Percentiles rank a stretch among this genome's conserved stretches.
Evolutionary conservation across 2,888 invertebrate species (phyloP).

Genomic region (Drosophila cognata): DNA sequence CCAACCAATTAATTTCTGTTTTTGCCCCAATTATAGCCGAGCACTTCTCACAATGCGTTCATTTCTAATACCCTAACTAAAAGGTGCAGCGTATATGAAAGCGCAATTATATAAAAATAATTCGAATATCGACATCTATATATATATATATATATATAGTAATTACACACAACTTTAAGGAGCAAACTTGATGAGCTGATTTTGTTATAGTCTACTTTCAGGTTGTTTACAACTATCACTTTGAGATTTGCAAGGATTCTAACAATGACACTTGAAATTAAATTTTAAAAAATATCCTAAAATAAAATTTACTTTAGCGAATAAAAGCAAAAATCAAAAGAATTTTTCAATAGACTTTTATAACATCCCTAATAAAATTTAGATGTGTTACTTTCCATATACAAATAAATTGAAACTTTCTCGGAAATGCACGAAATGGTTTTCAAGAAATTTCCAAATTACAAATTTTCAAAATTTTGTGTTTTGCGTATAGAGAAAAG

Average conservation of each 20-base stretch:
- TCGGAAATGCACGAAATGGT: neutral
- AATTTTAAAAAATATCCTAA: neutral
- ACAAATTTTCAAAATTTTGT: too few relatives aligned
- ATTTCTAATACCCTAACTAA: conserved; percentile 42
- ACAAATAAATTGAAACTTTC: neutral
- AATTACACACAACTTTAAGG: neutral
- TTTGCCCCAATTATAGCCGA: conserved; percentile 66
- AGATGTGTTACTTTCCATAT: neutral
- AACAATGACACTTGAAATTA: neutral
- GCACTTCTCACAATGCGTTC: conserved; percentile 64
- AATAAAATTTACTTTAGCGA: neutral
- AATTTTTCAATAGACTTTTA: neutral
- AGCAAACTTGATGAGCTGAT: neutral
- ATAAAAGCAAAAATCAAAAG: neutral
- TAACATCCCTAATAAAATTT: neutral
- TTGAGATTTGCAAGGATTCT: neutral
- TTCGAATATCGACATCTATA: neutral
- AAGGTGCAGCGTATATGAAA: conserved; percentile 12
- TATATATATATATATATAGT: neutral
- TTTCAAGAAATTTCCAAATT: neutral
- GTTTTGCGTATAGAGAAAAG: neutral
- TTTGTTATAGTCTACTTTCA: neutral
- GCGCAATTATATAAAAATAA: neutral
- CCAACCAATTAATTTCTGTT: conserved; percentile 70
- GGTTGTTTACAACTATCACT: neutral